These are phyloP conservation scores for Stegodyphus dumicola DNA, from an alignment of 1,140 invertebrate genomes.

Conservation along the genomic window DNA sequence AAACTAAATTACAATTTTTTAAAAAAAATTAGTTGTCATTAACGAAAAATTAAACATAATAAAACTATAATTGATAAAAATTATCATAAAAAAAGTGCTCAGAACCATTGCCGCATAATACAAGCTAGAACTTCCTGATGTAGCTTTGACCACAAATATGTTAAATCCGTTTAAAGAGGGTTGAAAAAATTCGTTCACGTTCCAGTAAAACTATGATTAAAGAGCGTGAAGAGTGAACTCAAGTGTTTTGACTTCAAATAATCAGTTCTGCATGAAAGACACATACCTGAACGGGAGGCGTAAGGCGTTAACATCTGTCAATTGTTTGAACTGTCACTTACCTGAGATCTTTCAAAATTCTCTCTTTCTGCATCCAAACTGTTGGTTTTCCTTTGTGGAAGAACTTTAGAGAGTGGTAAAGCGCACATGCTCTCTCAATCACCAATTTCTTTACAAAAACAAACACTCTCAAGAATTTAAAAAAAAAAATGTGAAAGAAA, in stretches of 20 bases:
- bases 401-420: conserved; percentile 61
- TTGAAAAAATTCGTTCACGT: conserved; percentile 35
- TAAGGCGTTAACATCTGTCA: conserved; percentile 37
- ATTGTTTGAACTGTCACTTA: conserved; percentile 33
- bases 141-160: neutral
- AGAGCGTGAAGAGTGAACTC: conserved; percentile 52
- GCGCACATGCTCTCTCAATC: conserved; percentile 38
- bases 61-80: too few species aligned
- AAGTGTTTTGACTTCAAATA: conserved; percentile 35
- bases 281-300: conserved; percentile 8
- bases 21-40: neutral
- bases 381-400: conserved; percentile 57
- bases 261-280: conserved; percentile 56
- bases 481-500: neutral
- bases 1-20: neutral
- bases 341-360: conserved; percentile 63
- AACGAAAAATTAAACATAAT: too few species aligned
- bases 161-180: neutral
- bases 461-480: conserved; percentile 9
- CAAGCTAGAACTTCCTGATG: neutral
- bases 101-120: neutral
- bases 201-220: conserved; percentile 46
- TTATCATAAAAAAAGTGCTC: too few species aligned
- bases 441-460: conserved; percentile 8
- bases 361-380: conserved; percentile 63